Evolutionary conservation across 92 coral and sea anemone species (phyloP), one percentile per base, ranked within the genome.

Genomic region (Virgularia gustaviana): DNA sequence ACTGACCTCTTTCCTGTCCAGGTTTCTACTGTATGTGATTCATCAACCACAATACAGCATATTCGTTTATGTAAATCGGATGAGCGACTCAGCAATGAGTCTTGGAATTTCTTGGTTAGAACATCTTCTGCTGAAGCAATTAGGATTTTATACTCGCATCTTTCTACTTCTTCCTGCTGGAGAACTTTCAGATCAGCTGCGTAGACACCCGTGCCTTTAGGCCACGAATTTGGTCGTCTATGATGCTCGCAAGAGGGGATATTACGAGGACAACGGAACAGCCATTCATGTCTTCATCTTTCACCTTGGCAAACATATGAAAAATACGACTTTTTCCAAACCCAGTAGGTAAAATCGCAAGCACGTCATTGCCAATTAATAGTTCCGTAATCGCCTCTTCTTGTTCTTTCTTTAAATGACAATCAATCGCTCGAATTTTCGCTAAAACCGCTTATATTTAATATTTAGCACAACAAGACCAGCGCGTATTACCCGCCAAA

Each of bases 301-400:
- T 71, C 34, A 71, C 51, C 18, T 22, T 35, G 28, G 77, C 53
- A 53, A 43, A 71, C 34, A 65, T 12, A 51, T 71, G 62, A 37
- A 55, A 73, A 9, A 73, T 73, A 49, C 49, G 24, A 57, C 78
- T 73, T 36, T 73, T 36, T 2, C 78, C 68, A 57, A 73, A 73
- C 2, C 78, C 53, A 36, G 75, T 73, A 23, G 78, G 78, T 35
- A 73, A 42, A 23, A 73, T 35, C 11, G 53, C 67, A 6, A 73
- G 54, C 8, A 74, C 71, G 22, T 58, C 70, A 57, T 57, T 47
- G 10, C 79, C 71, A 32, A 32, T 15, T 43, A 74, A 19, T 24
- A 73, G 78, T 22, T 36, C 38, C 42, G 34, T 41, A 2, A 73
- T 54, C 36, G 53, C 70, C 28, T 73, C 51, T 37, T 73, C 78